Base-by-base conservation (phyloP, 2,888 invertebrate species). In the Xestia sexstrigata region DNA sequence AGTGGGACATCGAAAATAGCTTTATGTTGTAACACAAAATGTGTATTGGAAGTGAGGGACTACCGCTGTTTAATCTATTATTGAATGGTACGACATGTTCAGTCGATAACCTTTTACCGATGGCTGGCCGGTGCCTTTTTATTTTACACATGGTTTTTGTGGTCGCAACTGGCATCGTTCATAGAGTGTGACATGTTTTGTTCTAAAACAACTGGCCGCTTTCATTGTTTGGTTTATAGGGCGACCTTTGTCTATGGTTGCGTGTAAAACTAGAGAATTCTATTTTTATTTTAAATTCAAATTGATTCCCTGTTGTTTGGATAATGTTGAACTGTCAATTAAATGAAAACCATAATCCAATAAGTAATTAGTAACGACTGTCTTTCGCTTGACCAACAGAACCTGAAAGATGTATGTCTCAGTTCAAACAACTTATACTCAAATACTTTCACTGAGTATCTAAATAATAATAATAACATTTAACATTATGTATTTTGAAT, bases 1-100 rank as follows among this genome's bases (percentile, higher is more conserved):
- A 84, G 86, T 86, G 80, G 88, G 85, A 74, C 78, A 75, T 84
- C 75, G 72, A 86, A 86, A 87, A 88, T 87, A 79, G 74, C 76
- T 77, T 76, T 58, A 74, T 58, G 81, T 76, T 55, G 65, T 42
- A 42, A 78, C 80, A 66, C 72, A 78, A 78, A 85, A 84, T 71
- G 78, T 73, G 78, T 82, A 58, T 81, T 84, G 71, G 70, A 83
- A 81, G 58, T 75, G 58, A 47, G 35, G 47, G 73, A 63, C 65
- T 47, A 60, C 58, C 66, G 71, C 69, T 76, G 70, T 79, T 70
- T 77, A 77, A 82, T 84, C 67, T 76, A 79, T 84, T 84, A 84
- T 76, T 76, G 71, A 79, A 79, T 79, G 62, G 80, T 62, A 52
- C 74, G 52, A 79, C 73, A 74, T 58, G 42, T 74, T 75, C 47